Conservation (phyloP, 2,113 vertebrate species). For the Bambusicola thoracicus region DNA sequence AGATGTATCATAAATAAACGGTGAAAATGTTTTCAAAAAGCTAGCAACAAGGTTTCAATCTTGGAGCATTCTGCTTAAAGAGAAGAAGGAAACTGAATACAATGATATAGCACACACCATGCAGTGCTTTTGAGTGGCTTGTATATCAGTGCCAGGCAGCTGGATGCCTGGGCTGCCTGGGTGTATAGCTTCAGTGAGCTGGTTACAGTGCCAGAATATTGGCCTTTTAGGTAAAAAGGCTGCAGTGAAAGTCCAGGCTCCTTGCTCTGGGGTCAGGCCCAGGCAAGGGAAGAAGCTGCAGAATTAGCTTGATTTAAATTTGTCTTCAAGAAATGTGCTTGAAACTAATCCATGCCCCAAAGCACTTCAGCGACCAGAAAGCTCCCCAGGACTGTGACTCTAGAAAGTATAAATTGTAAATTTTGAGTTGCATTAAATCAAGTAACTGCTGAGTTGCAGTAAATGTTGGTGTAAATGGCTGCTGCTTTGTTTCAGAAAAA, state of each 20-base stretch:
- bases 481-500: not conserved
- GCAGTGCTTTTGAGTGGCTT: not conserved
- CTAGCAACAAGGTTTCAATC: not conserved
- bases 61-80: not conserved
- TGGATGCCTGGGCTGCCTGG: not conserved
- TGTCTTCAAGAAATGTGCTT: fast-evolving
- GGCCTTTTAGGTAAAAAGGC: not conserved
- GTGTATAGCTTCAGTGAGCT: not conserved
- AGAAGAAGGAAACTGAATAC: not conserved
- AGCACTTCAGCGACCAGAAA: not conserved
- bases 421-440: not conserved
- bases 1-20: not conserved
- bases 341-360: not conserved
- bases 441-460: not conserved
- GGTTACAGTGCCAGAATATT: not conserved
- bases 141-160: not conserved
- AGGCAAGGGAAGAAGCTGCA: not conserved
- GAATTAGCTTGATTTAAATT: not conserved
- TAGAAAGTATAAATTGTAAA: not conserved
- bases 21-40: not conserved
- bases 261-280: not conserved
- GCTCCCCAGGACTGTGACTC: not conserved
- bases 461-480: not conserved
- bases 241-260: not conserved
- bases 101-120: not conserved